Evolutionary conservation across 1,140 invertebrate species (phyloP), one percentile per base, ranked within the genome.

Genomic region (Papilio helenus): DNA sequence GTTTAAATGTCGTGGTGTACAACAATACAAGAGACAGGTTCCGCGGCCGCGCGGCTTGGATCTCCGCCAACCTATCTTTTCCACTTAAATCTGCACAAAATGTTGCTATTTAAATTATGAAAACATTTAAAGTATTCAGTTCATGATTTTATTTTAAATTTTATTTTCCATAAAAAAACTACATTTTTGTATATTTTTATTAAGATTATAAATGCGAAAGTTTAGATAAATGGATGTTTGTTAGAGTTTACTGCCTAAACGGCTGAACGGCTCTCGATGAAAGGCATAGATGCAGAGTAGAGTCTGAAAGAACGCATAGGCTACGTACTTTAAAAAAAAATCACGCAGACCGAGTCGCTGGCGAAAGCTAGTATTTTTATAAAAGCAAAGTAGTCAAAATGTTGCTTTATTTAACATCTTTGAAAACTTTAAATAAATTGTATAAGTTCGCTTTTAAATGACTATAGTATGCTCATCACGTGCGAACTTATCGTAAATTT

Each of bases 21-120:
- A 26, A 26, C 58, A 26, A 26, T 29, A 26, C 58, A 29, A 26
- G 20, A 26, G 58, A 14, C 58, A 26, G 20, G 20, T 0, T 61
- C 12, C 20, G 58, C 58, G 58, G 58, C 23, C 58, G 20, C 58
- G 58, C 58, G 9, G 58, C 9, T 61, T 61, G 58, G 58, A 61
- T 16, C 20, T 26, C 58, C 9, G 58, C 58, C 58, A 61, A 61
- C 4, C 58, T 61, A 61, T 61, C 58, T 61, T 61, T 61, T 61
- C 23, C 23, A 61, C 20, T 61, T 61, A 61, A 61, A 61, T 61
- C 58, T 61, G 8, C 23, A 3, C 58, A 61, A 61, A 61, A 61
- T 61, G 58, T 61, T 23, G 23, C 58, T 61, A 26, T 61, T 61
- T 61, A 61, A 61, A 61, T 26, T 61, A 12, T 26, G 9, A 61